These are phyloP conservation scores for Rotaria magnacalcarata DNA, from an alignment of 2,888 invertebrate species.

Conservation along the genomic window DNA sequence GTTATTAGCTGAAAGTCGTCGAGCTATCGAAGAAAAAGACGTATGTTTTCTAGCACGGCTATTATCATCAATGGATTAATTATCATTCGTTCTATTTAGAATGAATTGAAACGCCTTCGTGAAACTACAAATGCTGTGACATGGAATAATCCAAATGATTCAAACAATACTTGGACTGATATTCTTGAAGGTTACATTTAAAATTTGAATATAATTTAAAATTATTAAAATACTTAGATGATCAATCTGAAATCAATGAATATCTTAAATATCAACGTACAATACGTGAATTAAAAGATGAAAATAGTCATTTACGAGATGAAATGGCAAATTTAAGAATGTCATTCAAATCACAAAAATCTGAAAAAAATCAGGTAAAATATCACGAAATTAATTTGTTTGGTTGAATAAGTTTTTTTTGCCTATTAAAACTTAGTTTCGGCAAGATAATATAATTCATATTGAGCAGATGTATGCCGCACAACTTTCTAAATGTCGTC, in stretches of 20 bases:
- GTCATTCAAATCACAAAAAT: background rate
- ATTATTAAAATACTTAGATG: background rate
- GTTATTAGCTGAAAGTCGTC: slow-evolving; percentile 31
- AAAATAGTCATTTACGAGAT: slow-evolving; percentile 39
- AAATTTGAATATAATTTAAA: background rate
- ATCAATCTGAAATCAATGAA: slow-evolving; percentile 11
- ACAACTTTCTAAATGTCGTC: background rate
- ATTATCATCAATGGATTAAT: too few species aligned
- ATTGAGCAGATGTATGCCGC: background rate
- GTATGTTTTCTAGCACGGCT: background rate
- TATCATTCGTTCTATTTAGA: background rate
- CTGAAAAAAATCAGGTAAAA: background rate
- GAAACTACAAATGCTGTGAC: background rate
- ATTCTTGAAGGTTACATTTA: background rate
- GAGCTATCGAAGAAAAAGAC: slow-evolving; percentile 12
- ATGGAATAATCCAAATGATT: background rate
- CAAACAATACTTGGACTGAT: slow-evolving; percentile 21
- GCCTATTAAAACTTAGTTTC: background rate
- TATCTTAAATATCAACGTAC: slow-evolving; percentile 24
- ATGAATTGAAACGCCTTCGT: slow-evolving; percentile 10
- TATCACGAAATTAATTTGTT: too few species aligned
- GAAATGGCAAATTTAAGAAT: slow-evolving; percentile 42
- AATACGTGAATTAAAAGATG: slow-evolving; percentile 41
- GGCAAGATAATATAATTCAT: background rate
- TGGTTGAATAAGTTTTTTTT: background rate